Conservation (phyloP, 2,113 vertebrate species). For the Esox niger region DNA sequence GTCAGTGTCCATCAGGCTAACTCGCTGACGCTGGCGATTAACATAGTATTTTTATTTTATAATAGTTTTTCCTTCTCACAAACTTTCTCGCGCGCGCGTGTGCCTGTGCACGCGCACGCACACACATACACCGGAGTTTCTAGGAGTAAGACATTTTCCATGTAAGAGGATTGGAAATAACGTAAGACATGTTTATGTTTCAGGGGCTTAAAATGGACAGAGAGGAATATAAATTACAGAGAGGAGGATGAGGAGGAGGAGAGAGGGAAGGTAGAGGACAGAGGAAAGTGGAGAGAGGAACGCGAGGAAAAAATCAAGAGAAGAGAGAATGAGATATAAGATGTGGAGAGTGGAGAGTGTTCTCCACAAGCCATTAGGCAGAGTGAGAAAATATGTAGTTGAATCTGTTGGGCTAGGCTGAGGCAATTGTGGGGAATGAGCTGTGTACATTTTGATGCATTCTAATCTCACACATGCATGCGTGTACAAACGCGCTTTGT, state of each 20-base stretch:
- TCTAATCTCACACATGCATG: neutral
- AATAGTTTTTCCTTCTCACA: too few species aligned
- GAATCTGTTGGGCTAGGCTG: conserved; percentile 48
- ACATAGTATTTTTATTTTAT: too few species aligned
- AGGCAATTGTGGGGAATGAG: conserved; percentile 52
- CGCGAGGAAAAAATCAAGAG: conserved; percentile 3
- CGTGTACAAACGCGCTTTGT: conserved; percentile 13
- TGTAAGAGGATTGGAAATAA: too few species aligned
- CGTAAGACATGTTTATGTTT: too few species aligned
- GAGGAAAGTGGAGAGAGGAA: neutral
- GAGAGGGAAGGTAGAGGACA: neutral
- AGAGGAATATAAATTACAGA: neutral
- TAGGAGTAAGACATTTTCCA: too few species aligned
- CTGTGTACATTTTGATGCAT: conserved; percentile 14
- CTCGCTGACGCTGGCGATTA: too few species aligned
- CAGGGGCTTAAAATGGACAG: too few species aligned
- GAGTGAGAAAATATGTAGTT: conserved; percentile 50
- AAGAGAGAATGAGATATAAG: conserved; percentile 12
- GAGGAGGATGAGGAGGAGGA: neutral
- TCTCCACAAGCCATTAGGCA: conserved; percentile 7
- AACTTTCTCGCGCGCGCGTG: too few species aligned
- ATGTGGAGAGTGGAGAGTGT: conserved; percentile 2
- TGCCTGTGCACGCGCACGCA: too few species aligned
- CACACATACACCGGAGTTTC: too few species aligned
- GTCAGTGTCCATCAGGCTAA: too few species aligned